phyloP scores from a whole-genome alignment of 2,797 vertebrate species.

The Okamejei kenojei region DNA sequence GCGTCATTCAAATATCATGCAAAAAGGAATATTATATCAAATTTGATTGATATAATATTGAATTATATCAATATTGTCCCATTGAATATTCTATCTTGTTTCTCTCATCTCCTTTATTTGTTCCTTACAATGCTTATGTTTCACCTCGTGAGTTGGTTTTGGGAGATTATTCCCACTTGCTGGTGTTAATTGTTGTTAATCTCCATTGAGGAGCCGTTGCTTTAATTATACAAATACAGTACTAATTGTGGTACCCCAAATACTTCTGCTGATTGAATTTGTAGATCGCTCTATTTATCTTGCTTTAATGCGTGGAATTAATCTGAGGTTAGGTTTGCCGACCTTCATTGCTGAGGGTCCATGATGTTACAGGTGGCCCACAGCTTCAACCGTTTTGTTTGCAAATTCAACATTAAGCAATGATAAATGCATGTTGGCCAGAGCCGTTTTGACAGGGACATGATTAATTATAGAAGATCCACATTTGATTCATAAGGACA shows the following conservation, averaged over 20 bases:
- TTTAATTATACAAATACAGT: neutral
- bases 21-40: neutral
- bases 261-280: too few relatives aligned
- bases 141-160: neutral
- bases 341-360: neutral
- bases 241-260: too few relatives aligned
- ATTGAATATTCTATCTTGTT: neutral
- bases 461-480: neutral
- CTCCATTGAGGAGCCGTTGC: neutral
- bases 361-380: neutral
- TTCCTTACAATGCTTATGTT: neutral
- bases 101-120: neutral
- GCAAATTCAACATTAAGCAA: neutral
- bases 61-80: neutral
- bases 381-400: neutral
- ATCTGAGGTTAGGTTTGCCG: neutral
- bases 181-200: neutral
- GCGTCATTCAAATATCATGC: neutral
- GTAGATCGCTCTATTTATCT: neutral
- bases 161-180: neutral
- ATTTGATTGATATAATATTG: too few relatives aligned
- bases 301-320: neutral
- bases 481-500: neutral
- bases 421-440: neutral
- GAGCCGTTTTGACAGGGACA: neutral